Base-by-base conservation (phyloP, 2,797 vertebrate genomes). In the Salmo trutta region DNA sequence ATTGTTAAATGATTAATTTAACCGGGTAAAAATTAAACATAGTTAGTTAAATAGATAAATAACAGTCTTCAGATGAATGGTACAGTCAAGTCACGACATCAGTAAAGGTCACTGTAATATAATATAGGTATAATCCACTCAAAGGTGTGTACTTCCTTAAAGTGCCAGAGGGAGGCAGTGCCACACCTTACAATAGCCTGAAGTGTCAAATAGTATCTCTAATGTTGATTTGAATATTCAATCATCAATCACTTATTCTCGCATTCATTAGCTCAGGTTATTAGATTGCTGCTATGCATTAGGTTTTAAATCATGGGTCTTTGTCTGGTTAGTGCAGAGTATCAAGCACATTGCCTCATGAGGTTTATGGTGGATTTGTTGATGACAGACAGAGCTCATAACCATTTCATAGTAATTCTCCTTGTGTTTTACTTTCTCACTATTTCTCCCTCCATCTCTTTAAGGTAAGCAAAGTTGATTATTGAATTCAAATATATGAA, bases 141-240 rank as follows among this genome's bases (percentile, higher is more conserved):
- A 15, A 66, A 3, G 21, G 65, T 47, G 41, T 47, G 41, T 27
- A 81, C 59, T 94, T 89, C 92, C 87, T 36, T 47, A 29, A 56
- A 78, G 83, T 52, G 82, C 92, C 92, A 93, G 92, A 86, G 85
- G 91, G 92, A 93, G 93, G 92, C 93, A 93, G 90, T 93, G 90
- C 86, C 85, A 91, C 83, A 90, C 92, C 41, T 47, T 47, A 47
- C 10, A 12, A 47, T 52, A 14, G 74, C 78, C 14, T 16, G 65
- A 67, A 33, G 65, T 31, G 65, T 31, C 65, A 67, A 33, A 29
- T 67, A 31, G 65, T 33, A 31, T 31, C 27, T 67, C 24, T 24
- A 62, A 8, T 59, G 56, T 59, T 59, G n/a, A 59, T 62, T 62
- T 62, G 56, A 67, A 33, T 67, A 31, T 67, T 29, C 65, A 67